Base-by-base conservation (phyloP, 1,140 invertebrate genomes). In the Brachionus paranguensis region DNA sequence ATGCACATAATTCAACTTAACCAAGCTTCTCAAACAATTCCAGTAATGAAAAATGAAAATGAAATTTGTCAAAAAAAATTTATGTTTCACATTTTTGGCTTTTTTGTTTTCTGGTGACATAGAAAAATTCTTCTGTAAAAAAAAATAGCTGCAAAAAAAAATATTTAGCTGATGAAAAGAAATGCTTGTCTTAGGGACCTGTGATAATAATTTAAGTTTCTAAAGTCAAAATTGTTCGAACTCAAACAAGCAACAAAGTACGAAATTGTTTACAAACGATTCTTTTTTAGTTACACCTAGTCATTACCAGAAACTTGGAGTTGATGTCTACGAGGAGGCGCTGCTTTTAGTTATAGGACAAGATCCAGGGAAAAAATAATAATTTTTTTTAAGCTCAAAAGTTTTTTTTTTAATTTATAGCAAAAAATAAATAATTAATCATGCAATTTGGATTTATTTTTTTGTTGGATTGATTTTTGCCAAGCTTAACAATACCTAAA, bases 401-500 rank as follows among this genome's bases (percentile, higher is more conserved):
- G 53, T 60, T 27, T 60, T 33, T 60, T 60, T 60, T 60, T 4
- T 60, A 20, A 20, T 60, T 20, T 60, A 10, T 60, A 60, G 53
- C 53, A 60, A 60, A 60, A 7, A 60, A 60, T 60, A 60, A 60
- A 60, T 24, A 20, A 60, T 60, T 60, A 60, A 60, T 60, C 53
- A 60, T 60, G 53, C 53, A 27, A 50, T 5, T 53, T 53, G 3
- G 14, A 4, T n/a, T 37, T 29, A 11, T 10, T 53, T 53, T 10
- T 27, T 76, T 76, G 14, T 76, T 47, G 17, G 6, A 7, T 7
- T 72, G 10, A 72, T n/a, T 41, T 14, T 33, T 45, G n/a, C 14
- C 12, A 20, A 47, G 17, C 47, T 76, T 50, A 76, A 37, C 33
- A 76, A 76, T 76, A 76, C 72, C 72, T 76, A 76, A 50, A 50